Base-by-base conservation (phyloP, 1,140 invertebrate genomes). In the Nomia melanderi region DNA sequence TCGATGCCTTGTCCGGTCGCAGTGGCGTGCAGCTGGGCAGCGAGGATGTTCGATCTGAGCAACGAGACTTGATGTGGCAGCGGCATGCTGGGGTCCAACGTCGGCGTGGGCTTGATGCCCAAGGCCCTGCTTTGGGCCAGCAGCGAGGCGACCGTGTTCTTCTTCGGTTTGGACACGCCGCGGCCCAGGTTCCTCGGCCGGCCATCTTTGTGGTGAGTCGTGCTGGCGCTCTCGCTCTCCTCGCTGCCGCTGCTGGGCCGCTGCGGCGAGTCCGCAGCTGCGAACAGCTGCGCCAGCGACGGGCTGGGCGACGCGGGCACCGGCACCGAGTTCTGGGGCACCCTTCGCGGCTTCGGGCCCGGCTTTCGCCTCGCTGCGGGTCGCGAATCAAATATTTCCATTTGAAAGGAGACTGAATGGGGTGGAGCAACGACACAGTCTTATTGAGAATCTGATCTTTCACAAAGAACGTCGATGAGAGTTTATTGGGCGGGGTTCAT, bases 81-180 rank as follows among this genome's bases (percentile, higher is more conserved):
- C 14, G 93, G 93, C 36, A 92, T 92, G 67, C 90, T 94, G 6
- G 93, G 93, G 82, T 94, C 93, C 67, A 94, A 87, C 23, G 93
- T 91, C 25, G 93, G 93, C n/a, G 93, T 93, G 20, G 94, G 94
- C 87, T 94, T 95, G 54, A 94, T 94, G 1, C 96, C 96, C 25
- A 97, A 93, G 1, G 96, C 96, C 81, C 96, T 92, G 83, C 96
- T 96, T 91, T 97, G 96, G 0, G 96, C 96, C 29, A 98, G 90
- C 36, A 98, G 90, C 29, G 96, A 97, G 0, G 97, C 97, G 0
- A 98, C 97, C 0, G 97, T 98, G 87, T 97, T 97, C 92, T 98
- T 98, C 93, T 97, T 97, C 33, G 96, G 96, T 88, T 97, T 97
- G 79, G 96, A 97, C 5, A 97, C 96, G 1, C 96, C 96, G 4